Evolutionary conservation across 2,797 vertebrate genomes (phyloP).

Genomic region (Sardinella longiceps): DNA sequence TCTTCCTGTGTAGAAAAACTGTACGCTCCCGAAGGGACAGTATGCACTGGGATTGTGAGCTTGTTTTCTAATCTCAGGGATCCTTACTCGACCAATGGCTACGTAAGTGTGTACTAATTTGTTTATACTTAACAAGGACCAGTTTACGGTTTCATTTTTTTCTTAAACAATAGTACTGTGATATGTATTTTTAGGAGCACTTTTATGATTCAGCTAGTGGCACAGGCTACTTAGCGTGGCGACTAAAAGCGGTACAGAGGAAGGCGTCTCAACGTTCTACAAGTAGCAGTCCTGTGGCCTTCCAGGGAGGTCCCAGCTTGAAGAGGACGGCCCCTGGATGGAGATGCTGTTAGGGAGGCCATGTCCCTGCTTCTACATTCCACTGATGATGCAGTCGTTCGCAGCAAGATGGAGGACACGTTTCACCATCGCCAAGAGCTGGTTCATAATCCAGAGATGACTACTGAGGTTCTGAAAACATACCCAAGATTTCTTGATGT

Average conservation of each 20-base stretch:
- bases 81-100: no score
- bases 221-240: slow-evolving; percentile 39
- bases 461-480: neutral
- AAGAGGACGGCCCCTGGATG: no score
- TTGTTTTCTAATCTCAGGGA: no score
- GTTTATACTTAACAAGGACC: no score
- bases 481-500: neutral
- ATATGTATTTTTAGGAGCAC: no score
- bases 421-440: slow-evolving; percentile 24
- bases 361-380: neutral
- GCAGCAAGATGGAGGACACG: slow-evolving; percentile 16
- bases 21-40: no score
- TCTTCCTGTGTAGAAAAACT: no score
- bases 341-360: neutral
- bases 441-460: slow-evolving; percentile 17
- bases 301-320: neutral
- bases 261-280: slow-evolving; percentile 12
- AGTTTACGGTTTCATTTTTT: no score
- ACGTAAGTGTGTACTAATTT: no score
- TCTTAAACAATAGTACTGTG: no score
- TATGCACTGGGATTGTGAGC: no score
- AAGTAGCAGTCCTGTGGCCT: neutral
- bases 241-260: no score
- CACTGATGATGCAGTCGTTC: neutral
- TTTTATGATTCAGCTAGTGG: slow-evolving; percentile 38